Evolutionary conservation across 2,797 vertebrate species (phyloP), one percentile per base, ranked within the genome.

Genomic region (Forpus xanthops): DNA sequence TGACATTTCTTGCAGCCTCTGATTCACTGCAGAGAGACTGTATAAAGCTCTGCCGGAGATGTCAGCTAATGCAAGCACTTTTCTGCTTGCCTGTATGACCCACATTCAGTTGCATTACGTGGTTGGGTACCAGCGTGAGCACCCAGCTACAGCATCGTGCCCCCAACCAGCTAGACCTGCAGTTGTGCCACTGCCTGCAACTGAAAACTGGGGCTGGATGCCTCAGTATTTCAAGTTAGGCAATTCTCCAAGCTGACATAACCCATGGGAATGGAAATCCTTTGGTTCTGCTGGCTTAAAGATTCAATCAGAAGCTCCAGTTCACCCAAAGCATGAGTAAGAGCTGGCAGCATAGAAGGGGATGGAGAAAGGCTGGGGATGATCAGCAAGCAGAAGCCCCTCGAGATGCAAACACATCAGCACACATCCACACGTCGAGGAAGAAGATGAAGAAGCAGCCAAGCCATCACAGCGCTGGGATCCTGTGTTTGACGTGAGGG

Each of bases 1-100:
- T 81, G 70, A 94, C 92, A 89, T 89, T 87, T 75, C 85, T 62
- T 37, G 44, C 44, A 84, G 79, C 56, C 42, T 83, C 72, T 62
- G 89, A 89, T 94, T 93, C 79, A 86, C 14, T 70, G 85, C 85
- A 88, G 60, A 67, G 78, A 71, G 72, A 28, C 15, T 0, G 0
- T 30, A n/a, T 45, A 83, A 87, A 89, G 90, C 72, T 65, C 27
- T 45, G 47, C 8, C 0, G 0, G 66, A 81, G 66, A 37, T 66
- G 62, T 44, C 65, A 72, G 76, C 45, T 68, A 66, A 60, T 42
- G 65, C 79, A 61, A 41, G 24, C 13, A 45, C 41, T 60, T 75
- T 71, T 50, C 33, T n/a, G 13, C 73, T 73, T 70, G 81, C 50
- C 78, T 27, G 2, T 31, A 31, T 8, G 39, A 80, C 53, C 62